phyloP scores from a whole-genome alignment of 2,888 invertebrate species.

The Arge pagana region DNA sequence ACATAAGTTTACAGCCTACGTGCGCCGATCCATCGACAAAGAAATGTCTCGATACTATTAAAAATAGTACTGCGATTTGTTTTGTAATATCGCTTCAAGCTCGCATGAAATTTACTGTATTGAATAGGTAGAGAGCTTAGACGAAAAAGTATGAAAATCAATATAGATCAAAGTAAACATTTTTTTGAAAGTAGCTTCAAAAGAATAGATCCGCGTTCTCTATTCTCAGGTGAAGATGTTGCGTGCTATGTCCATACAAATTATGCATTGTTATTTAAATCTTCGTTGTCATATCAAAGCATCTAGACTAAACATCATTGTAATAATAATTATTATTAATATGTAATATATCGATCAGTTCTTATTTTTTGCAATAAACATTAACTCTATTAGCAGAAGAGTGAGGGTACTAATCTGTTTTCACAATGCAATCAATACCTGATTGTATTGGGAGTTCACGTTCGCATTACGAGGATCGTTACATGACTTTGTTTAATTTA shows the following conservation, averaged over 20 bases:
- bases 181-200: background rate
- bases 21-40: too few relatives aligned
- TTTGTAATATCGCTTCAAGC: too few relatives aligned
- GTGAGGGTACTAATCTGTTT: slow-evolving; percentile 2
- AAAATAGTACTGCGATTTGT: too few relatives aligned
- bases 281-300: slow-evolving; percentile 14
- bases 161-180: too few relatives aligned
- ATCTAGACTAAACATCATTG: slow-evolving; percentile 3
- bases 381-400: background rate
- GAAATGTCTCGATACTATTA: too few relatives aligned
- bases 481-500: slow-evolving; percentile 3
- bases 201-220: background rate
- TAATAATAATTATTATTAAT: slow-evolving; percentile 6
- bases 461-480: background rate
- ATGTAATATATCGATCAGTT: background rate
- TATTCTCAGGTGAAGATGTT: background rate
- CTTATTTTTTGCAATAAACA: background rate
- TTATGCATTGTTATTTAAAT: slow-evolving; percentile 3
- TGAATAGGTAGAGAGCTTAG: too few relatives aligned
- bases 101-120: too few relatives aligned
- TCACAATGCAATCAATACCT: background rate
- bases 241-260: background rate
- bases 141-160: too few relatives aligned
- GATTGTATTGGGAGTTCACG: background rate
- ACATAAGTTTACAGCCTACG: too few relatives aligned